Evolutionary conservation across 2,113 vertebrate species (phyloP).

Genomic region (Empidonax alnorum): DNA sequence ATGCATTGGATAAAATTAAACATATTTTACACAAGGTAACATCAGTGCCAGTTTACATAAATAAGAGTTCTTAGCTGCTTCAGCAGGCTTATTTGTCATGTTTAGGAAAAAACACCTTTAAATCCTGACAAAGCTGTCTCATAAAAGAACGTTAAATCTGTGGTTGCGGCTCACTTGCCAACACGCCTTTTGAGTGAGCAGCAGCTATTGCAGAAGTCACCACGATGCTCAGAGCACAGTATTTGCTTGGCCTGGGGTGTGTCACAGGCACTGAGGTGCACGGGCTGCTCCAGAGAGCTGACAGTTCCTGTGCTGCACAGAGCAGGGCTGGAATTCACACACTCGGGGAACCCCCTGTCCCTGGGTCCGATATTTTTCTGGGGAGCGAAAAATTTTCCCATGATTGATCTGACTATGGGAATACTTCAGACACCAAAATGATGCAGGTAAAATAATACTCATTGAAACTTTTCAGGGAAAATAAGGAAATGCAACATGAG

Average conservation of each 20-base stretch:
- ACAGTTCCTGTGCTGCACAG: fast-evolving
- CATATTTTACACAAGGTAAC: constrained; percentile 39
- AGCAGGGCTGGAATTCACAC: neutral
- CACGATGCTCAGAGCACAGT: neutral
- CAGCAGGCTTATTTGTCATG: neutral
- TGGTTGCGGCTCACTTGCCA: neutral
- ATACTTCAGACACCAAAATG: constrained; percentile 7
- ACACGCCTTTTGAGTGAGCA: neutral
- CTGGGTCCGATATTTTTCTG: neutral
- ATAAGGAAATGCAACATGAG: constrained; percentile 62
- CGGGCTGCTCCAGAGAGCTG: neutral
- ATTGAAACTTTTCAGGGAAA: constrained; percentile 40
- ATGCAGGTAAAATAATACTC: constrained; percentile 63
- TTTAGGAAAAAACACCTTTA: constrained; percentile 8
- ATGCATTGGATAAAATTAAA: constrained; percentile 53
- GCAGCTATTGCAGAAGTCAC: neutral
- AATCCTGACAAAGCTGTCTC: constrained; percentile 25
- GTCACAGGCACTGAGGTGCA: neutral
- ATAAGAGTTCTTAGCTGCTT: constrained; percentile 15
- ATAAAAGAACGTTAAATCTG: neutral
- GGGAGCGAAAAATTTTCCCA: constrained; percentile 25
- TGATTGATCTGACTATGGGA: constrained; percentile 40
- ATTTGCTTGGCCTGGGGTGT: neutral
- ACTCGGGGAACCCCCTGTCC: neutral
- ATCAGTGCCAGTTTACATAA: constrained; percentile 14